Base-by-base conservation (phyloP, 2,797 vertebrate genomes). In the Loris lydekkerianus region DNA sequence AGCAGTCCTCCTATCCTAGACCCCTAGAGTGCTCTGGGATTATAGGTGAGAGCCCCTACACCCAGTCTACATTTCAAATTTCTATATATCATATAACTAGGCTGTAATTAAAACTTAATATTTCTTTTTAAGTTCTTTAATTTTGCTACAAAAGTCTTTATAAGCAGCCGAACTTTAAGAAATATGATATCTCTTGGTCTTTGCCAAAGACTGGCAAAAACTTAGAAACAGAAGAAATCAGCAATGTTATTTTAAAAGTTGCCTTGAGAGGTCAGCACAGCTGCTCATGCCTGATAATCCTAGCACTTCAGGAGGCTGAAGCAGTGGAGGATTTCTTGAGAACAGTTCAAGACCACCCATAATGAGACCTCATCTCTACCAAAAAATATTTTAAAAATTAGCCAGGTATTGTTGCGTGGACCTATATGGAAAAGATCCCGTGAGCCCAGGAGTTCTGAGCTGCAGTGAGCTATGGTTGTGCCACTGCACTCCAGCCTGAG, bases 111-210 rank as follows among this genome's bases (percentile, higher is more conserved):
- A 86, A 87, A 85, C 70, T 72, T 43, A 61, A 63, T 25, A 31
- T 85, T 94, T 92, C n/a, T 84, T 92, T 87, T 92, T 81, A 86
- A 61, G 31, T 86, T 67, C 88, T 96, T 81, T 2, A 86, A 65
- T 86, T 86, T 95, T 61, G n/a, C 37, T 80, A 46, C 58, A 67
- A 60, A 29, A 65, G 5, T 91, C 63, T 46, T 13, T 86, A 58
- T 23, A 78, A 70, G 58, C 82, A 73, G 56, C 56, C 76, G 56
- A 93, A 78, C 58, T 78, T 83, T 87, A 69, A 91, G 17, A 93
- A 95, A 81, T 70, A 40, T 5, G 25, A 25, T 31, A 40, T 76
- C 43, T 88, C 61, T 76, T 95, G 37, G 11, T 69, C 69, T 86
- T 86, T 61, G 29, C 73, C 60, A 61, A 80, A 94, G 29, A 7